Percentiles rank a stretch among this genome's conserved stretches.
Evolutionary conservation across 2,888 invertebrate species (phyloP).

Genomic region (Thecophora atra): DNA sequence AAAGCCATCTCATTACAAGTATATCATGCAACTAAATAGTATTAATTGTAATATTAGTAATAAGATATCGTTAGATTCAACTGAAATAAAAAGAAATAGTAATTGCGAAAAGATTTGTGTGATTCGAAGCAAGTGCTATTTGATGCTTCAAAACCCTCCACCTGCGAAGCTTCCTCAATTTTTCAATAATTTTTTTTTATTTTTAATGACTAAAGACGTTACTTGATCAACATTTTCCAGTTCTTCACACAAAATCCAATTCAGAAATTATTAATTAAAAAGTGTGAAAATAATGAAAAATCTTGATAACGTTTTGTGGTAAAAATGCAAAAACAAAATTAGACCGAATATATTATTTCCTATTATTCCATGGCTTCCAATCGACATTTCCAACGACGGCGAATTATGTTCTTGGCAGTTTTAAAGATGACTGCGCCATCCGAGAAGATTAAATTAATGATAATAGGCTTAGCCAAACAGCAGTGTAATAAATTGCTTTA

Average conservation of each 20-base stretch:
- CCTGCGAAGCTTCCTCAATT: conserved; percentile 11
- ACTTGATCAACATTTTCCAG: conserved; percentile 31
- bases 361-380: no score
- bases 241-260: conserved; percentile 24
- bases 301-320: conserved; percentile 10
- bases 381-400: no score
- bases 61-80: no score
- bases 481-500: background rate
- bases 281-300: conserved; percentile 35
- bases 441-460: no score
- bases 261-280: background rate
- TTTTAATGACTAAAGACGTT: conserved; percentile 15
- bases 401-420: no score
- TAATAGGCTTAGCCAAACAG: no score
- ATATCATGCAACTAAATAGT: no score
- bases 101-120: background rate
- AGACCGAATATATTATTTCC: no score
- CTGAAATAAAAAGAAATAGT: background rate
- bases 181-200: background rate
- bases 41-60: no score
- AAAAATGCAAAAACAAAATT: conserved; percentile 9
- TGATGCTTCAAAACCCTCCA: conserved; percentile 32
- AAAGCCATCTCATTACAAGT: no score
- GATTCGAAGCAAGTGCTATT: background rate
- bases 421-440: no score